Conservation (phyloP, 2,888 invertebrate genomes). For the Ashinkailepas kermadecensis region DNA sequence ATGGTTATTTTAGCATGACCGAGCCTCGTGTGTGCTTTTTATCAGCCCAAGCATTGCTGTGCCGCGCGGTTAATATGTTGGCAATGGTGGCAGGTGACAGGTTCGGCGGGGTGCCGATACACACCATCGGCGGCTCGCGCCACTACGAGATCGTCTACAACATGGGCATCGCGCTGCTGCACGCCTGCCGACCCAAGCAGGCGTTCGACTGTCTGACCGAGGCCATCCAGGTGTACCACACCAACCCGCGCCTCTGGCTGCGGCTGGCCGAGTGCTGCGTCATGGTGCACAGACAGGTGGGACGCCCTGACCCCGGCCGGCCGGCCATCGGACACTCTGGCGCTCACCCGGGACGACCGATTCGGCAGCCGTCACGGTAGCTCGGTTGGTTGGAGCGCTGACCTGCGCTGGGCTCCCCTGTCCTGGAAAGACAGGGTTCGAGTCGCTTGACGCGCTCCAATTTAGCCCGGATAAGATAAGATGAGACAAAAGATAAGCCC, state of each 20-base stretch:
- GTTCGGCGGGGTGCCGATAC: constrained; percentile 51
- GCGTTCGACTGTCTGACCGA: constrained; percentile 74
- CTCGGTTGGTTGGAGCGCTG: constrained; percentile 88
- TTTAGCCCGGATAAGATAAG: no score
- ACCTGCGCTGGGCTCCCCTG: constrained; percentile 31
- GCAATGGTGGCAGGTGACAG: neutral
- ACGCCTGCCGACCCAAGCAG: constrained; percentile 67
- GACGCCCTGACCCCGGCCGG: no score
- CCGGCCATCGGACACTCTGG: no score
- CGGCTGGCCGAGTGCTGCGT: constrained; percentile 90
- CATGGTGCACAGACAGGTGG: constrained; percentile 31
- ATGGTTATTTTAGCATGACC: no score
- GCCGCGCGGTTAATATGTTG: no score
- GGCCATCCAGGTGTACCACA: constrained; percentile 73
- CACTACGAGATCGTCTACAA: constrained; percentile 67
- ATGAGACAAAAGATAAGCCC: no score
- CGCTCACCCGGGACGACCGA: no score
- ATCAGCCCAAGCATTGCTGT: no score
- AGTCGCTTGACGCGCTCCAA: no score
- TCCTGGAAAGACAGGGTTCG: neutral
- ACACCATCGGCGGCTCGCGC: constrained; percentile 53
- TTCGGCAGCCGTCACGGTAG: constrained; percentile 50
- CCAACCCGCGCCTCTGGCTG: constrained; percentile 84
- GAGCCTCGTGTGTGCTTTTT: no score
- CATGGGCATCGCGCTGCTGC: constrained; percentile 72